Evolutionary conservation across 2,113 vertebrate species (phyloP), one percentile per base, ranked within the genome.

Genomic region (Cyphomyrus discorhynchus): DNA sequence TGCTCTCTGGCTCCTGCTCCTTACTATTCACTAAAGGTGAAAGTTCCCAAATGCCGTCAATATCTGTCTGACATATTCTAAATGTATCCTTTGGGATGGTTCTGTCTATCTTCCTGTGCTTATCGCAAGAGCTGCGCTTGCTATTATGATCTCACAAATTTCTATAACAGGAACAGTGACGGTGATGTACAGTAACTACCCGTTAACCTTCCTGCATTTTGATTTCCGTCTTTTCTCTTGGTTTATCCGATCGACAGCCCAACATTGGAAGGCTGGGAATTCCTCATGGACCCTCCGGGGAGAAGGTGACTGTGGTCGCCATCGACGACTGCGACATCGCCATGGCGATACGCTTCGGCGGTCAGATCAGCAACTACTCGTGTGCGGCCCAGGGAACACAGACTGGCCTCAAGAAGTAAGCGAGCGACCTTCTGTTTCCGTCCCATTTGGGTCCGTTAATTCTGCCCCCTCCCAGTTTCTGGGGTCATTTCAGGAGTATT

Each of bases 371-470:
- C 21, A 99, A 99, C 96, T 99, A 99, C 94, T 98, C 97, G 58
- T 99, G 98, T 0, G 98, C 98, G 0, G 98, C 98, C 17, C 98
- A 98, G 91, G 98, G 98, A 15, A 99, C 97, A 0, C 98, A 99
- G 94, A 98, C 96, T 0, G 98, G 98, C 88, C 98, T 98, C 84
- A 99, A 99, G 92, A 99, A 99, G 98, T 99, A 95, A 96, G 96
- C 5, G 5, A 21, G 45, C 11, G 21, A n/a, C 84, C 7, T 13
- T 42, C 47, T 86, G 13, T 62, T 62, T 56, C 39, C 45, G 7
- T n/a, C 84, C 27, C 19, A 8, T 35, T 27, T 89, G 66, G 66
- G 66, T 46, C 66, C 11, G 24, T 17, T 24, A 85, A 85, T 50
- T 45, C 39, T 66, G 31, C 13, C 46, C 24, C 46, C 11, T 74